Evolutionary conservation across 1,140 invertebrate species (phyloP).

Genomic region (Meloidogyne floridensis): DNA sequence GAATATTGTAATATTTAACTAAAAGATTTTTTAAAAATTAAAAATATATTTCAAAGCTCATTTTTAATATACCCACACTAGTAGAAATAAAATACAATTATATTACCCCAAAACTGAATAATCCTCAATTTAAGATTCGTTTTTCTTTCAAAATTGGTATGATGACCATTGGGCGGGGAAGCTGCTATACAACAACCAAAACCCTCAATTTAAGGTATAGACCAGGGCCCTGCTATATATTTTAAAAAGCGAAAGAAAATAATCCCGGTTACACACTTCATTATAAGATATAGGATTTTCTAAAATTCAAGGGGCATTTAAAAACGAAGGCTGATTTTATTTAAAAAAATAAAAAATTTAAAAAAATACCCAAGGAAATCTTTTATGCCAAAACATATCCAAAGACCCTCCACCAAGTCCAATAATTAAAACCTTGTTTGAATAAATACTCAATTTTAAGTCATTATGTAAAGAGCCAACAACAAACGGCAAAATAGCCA

Average conservation of each 20-base stretch:
- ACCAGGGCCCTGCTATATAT: too few species aligned
- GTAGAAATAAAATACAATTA: too few species aligned
- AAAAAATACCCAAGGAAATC: conserved; percentile 29
- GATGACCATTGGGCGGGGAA: too few species aligned
- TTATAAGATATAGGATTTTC: too few species aligned
- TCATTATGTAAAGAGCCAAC: conserved; percentile 25
- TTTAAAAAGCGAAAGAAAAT: neutral
- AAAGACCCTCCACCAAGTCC: conserved; percentile 43
- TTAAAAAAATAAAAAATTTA: conserved; percentile 4
- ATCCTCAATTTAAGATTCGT: too few species aligned
- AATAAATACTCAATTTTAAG: neutral
- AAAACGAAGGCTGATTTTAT: too few species aligned
- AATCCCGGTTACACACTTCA: neutral
- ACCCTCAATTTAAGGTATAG: too few species aligned
- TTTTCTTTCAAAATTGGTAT: too few species aligned
- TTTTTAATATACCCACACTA: too few species aligned
- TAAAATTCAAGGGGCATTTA: too few species aligned
- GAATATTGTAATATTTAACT: conserved; percentile 41
- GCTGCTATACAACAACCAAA: too few species aligned
- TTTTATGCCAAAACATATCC: conserved; percentile 43
- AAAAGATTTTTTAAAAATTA: conserved; percentile 16
- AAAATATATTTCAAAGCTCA: neutral
- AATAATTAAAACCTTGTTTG: conserved; percentile 28
- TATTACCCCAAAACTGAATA: too few species aligned
- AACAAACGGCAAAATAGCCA: conserved; percentile 35